Percentiles rank a stretch among this genome's conserved stretches.
Conservation (phyloP, 2,797 vertebrate genomes). For the Vespertilio murinus region DNA sequence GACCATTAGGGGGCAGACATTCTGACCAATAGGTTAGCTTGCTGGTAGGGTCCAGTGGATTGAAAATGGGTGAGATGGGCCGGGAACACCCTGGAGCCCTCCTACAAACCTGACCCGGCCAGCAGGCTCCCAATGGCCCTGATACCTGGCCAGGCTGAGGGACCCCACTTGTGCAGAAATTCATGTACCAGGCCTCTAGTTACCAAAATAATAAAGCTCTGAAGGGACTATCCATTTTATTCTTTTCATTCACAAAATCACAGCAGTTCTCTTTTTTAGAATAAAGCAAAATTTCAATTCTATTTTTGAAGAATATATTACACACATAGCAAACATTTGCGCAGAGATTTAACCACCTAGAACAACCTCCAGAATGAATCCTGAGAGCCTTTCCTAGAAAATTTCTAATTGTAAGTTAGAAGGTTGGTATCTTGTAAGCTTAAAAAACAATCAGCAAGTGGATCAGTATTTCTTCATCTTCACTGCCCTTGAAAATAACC, state of each 20-base stretch:
- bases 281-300: slow-evolving; percentile 31
- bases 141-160: too few relatives aligned
- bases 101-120: accelerated
- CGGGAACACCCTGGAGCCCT: too few relatives aligned
- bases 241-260: slow-evolving; percentile 32
- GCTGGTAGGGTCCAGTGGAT: too few relatives aligned
- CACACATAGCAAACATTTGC: neutral
- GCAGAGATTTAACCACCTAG: neutral
- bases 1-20: too few relatives aligned
- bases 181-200: too few relatives aligned
- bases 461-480: neutral
- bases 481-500: neutral
- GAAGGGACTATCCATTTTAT: neutral
- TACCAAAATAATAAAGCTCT: neutral
- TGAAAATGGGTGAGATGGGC: too few relatives aligned
- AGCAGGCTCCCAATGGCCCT: too few relatives aligned
- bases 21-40: too few relatives aligned
- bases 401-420: neutral
- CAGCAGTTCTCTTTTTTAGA: slow-evolving; percentile 19
- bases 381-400: neutral
- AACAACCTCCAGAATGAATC: neutral
- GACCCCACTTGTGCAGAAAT: too few relatives aligned
- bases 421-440: neutral
- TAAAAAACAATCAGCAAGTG: neutral
- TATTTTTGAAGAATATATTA: slow-evolving; percentile 37